Evolutionary conservation across 2,888 invertebrate species (phyloP), one percentile per base, ranked within the genome.

Genomic region (Ctenicera cuprea): DNA sequence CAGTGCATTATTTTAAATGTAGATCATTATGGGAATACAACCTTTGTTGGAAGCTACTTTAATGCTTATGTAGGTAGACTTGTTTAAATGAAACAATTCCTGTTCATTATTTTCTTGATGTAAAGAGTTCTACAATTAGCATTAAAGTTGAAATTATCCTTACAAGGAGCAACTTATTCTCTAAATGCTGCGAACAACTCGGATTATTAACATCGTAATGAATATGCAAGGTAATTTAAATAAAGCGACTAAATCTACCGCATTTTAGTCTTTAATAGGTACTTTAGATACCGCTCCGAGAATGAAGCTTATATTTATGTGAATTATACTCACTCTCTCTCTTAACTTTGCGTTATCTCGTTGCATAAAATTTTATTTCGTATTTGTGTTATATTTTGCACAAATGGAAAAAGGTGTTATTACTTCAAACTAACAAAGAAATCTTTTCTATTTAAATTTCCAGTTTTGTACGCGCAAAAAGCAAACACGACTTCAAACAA

Each of bases 141-240:
- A 64, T 71, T 64, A 16, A 41, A 30, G 54, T 48, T 71, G 48
- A 63, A 68, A 63, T 68, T 68, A 73, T 67, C 63, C 63, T 70
- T 64, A 38, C 69, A 62, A 52, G 69, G 22, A 50, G 64, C 26
- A 69, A 71, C 48, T 69, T 69, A 73, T 70, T 70, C 69, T 14
- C 48, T 61, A 70, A 73, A 73, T 73, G 59, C 69, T 43, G 65
- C 26, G 59, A 73, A 73, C 73, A 73, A 69, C 57, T 73, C 30
- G 43, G 73, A 73, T 73, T 73, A 73, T 73, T 73, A 70, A 69
- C 65, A 43, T 65, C 69, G 73, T 50, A 64, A 73, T 73, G 73
- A 73, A 73, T 73, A 73, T 73, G 68, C 73, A 73, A 73, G 69
- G 59, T 69, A 73, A 73, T 73, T 73, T 73, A 70, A 69, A 65